Percentiles rank a stretch among this genome's conserved stretches.
phyloP scores from a whole-genome alignment of 2,888 invertebrate genomes.

The Perdita meconis region DNA sequence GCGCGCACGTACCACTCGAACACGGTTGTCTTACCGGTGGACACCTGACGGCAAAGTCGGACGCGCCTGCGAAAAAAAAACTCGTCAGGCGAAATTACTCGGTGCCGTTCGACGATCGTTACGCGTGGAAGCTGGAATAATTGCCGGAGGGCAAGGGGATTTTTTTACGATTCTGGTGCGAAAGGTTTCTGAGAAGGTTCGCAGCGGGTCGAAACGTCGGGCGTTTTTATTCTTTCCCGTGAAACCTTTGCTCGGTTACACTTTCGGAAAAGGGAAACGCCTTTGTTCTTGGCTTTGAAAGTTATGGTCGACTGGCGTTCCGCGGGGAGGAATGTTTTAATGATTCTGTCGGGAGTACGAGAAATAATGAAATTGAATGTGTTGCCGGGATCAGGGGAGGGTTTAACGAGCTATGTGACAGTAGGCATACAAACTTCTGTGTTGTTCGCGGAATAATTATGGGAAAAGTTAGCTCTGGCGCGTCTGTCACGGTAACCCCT shows the following conservation, averaged over 20 bases:
- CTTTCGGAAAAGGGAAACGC: neutral
- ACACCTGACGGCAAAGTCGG: constrained; percentile 23
- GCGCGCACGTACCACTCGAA: constrained; percentile 36
- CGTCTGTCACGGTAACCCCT: no score
- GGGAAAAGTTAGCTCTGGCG: no score
- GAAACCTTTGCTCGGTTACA: constrained; percentile 16
- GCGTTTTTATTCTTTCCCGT: constrained; percentile 1
- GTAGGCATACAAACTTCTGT: no score
- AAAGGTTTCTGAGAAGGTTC: neutral
- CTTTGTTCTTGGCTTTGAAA: constrained; percentile 6
- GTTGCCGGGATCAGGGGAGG: neutral
- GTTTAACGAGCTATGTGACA: no score
- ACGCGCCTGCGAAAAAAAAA: constrained; percentile 10
- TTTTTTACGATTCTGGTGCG: neutral
- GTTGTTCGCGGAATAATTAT: no score
- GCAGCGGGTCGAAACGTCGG: neutral
- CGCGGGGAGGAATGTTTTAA: constrained; percentile 10
- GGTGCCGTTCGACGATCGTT: neutral
- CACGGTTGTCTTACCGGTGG: constrained; percentile 20
- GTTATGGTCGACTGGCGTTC: neutral
- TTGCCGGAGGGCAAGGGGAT: neutral
- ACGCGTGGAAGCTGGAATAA: constrained; percentile 37
- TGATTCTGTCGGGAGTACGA: neutral
- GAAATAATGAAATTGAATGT: neutral
- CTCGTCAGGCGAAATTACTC: neutral